These are phyloP conservation scores for Heterotis niloticus DNA, from an alignment of 2,113 vertebrate genomes.

Conservation along the genomic window DNA sequence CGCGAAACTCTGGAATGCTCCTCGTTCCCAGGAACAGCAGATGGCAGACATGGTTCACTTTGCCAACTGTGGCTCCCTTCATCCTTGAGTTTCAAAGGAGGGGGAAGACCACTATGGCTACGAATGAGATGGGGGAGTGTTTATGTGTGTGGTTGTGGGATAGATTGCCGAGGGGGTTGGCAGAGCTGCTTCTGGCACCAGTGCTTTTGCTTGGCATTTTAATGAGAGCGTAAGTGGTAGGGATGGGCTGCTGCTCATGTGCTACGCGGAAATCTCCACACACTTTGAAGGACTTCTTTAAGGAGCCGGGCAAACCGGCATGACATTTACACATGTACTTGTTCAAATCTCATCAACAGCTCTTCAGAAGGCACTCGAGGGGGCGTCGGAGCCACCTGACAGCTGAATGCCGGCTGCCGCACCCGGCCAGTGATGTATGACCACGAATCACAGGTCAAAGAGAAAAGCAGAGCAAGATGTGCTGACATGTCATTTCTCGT, in stretches of 20 bases:
- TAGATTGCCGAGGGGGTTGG: neutral
- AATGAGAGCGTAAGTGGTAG: conserved; percentile 8
- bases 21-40: neutral
- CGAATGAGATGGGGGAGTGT: too few relatives aligned
- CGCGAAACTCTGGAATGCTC: neutral
- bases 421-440: neutral
- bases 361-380: neutral
- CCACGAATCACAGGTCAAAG: neutral
- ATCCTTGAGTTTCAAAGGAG: neutral
- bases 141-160: too few relatives aligned
- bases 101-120: neutral
- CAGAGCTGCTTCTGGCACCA: neutral
- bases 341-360: conserved; percentile 10
- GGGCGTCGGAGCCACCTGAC: neutral
- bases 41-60: conserved; percentile 21
- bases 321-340: conserved; percentile 6
- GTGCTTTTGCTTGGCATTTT: neutral
- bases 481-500: too few relatives aligned
- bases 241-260: neutral
- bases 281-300: neutral
- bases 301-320: neutral
- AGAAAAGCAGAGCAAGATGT: too few relatives aligned
- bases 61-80: neutral
- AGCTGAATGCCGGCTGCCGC: neutral
- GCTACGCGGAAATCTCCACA: neutral